phyloP scores from a whole-genome alignment of 2,888 invertebrate genomes.

The Nasonovia ribisnigri region DNA sequence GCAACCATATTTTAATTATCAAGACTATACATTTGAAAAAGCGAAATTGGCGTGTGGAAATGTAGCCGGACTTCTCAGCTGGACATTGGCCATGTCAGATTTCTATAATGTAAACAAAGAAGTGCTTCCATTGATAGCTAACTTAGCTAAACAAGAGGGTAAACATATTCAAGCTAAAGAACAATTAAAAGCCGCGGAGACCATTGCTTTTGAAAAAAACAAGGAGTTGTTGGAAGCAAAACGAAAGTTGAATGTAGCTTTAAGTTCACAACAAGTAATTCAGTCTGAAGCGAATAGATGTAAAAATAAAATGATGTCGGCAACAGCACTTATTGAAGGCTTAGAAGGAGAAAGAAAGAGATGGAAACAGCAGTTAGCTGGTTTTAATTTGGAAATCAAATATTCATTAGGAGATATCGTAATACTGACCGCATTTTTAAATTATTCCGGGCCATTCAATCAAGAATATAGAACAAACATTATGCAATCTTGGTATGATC shows the following conservation, averaged over 20 bases:
- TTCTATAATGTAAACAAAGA: slow-evolving; percentile 97
- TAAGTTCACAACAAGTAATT: slow-evolving; percentile 89
- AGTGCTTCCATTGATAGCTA: slow-evolving; percentile 93
- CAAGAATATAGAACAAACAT: slow-evolving; percentile 91
- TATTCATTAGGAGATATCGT: slow-evolving; percentile 94
- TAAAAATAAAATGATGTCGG: slow-evolving; percentile 95
- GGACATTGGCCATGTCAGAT: slow-evolving; percentile 97
- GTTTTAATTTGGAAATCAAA: slow-evolving; percentile 89
- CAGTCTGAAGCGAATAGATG: slow-evolving; percentile 94
- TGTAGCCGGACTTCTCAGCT: slow-evolving; percentile 93
- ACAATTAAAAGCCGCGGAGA: slow-evolving; percentile 88
- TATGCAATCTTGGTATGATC: slow-evolving; percentile 88
- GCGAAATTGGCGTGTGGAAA: slow-evolving; percentile 96
- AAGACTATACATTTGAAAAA: slow-evolving; percentile 96
- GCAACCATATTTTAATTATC: slow-evolving; percentile 93
- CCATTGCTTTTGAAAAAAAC: slow-evolving; percentile 90
- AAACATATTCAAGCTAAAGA: slow-evolving; percentile 90
- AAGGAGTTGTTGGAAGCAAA: slow-evolving; percentile 89
- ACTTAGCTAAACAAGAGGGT: slow-evolving; percentile 90
- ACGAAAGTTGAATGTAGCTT: slow-evolving; percentile 92
- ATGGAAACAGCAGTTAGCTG: slow-evolving; percentile 96
- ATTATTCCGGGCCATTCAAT: slow-evolving; percentile 97
- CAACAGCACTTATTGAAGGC: slow-evolving; percentile 94
- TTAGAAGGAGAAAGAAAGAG: slow-evolving; percentile 91
- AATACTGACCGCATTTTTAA: slow-evolving; percentile 92